Evolutionary conservation across 1,140 invertebrate genomes (phyloP).

Genomic region (Brachionus rotundiformis): DNA sequence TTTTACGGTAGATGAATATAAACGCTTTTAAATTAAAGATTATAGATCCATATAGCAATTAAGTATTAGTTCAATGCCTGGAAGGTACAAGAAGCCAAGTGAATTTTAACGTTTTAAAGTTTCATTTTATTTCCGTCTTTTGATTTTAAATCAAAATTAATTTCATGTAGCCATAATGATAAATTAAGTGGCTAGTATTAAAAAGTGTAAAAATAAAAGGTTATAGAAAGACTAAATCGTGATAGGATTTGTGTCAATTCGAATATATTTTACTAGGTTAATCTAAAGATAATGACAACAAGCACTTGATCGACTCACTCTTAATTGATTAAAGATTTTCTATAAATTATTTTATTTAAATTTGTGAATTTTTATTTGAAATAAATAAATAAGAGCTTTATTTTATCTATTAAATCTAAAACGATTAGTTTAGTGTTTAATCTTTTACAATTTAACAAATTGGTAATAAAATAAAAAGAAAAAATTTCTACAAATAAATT

Average conservation of each 20-base stretch:
- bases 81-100: neutral
- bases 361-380: no score
- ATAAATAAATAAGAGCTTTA: no score
- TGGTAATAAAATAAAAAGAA: no score
- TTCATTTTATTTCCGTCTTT: neutral
- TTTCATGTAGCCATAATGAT: no score
- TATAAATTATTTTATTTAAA: neutral
- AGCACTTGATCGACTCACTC: neutral
- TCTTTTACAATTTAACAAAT: no score
- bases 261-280: conserved; percentile 9
- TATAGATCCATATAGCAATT: neutral
- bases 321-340: neutral
- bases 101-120: neutral
- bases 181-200: no score
- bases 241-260: no score
- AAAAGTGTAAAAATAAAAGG: neutral
- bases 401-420: no score
- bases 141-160: neutral
- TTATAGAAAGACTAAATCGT: no score
- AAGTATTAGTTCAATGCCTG: neutral
- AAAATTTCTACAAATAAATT: no score
- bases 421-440: no score
- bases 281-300: neutral
- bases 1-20: neutral
- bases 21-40: neutral